Evolutionary conservation across 2,797 vertebrate genomes (phyloP).

Genomic region (Anomalospiza imberbis): DNA sequence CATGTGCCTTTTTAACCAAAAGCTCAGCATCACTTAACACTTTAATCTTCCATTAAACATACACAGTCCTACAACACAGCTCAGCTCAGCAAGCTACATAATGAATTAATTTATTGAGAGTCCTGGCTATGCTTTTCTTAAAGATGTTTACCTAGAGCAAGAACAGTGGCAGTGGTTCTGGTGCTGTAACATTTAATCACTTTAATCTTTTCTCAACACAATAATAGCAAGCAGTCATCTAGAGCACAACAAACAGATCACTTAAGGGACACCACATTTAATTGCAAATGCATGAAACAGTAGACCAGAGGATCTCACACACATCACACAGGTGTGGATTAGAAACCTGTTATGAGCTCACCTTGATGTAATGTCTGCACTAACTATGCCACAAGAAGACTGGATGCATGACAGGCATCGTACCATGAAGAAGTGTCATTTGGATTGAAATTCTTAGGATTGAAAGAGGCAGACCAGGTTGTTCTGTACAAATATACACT

Average conservation of each 20-base stretch:
- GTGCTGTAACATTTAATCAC: neutral
- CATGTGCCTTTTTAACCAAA: slow-evolving; percentile 44
- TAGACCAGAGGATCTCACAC: neutral
- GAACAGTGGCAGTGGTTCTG: slow-evolving; percentile 18
- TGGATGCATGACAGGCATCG: neutral
- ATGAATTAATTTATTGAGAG: neutral
- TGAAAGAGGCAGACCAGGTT: neutral
- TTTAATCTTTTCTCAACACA: neutral
- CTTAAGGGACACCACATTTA: neutral
- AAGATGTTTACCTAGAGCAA: neutral
- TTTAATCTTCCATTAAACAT: slow-evolving; percentile 38
- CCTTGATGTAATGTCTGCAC: neutral
- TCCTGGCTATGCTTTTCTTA: neutral
- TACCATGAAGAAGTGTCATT: neutral
- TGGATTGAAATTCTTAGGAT: neutral
- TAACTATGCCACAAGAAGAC: neutral
- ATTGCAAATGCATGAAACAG: neutral
- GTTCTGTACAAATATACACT: slow-evolving; percentile 11
- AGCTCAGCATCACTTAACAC: slow-evolving; percentile 13
- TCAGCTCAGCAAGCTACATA: slow-evolving; percentile 6
- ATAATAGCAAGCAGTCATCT: neutral
- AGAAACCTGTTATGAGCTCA: neutral
- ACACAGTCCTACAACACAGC: slow-evolving; percentile 20
- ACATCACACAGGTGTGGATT: neutral
- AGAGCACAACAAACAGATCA: neutral